Percentiles rank a stretch among this genome's conserved stretches.
Conservation (phyloP, 2,797 vertebrate genomes). For the Tenualosa thibaudeaui region DNA sequence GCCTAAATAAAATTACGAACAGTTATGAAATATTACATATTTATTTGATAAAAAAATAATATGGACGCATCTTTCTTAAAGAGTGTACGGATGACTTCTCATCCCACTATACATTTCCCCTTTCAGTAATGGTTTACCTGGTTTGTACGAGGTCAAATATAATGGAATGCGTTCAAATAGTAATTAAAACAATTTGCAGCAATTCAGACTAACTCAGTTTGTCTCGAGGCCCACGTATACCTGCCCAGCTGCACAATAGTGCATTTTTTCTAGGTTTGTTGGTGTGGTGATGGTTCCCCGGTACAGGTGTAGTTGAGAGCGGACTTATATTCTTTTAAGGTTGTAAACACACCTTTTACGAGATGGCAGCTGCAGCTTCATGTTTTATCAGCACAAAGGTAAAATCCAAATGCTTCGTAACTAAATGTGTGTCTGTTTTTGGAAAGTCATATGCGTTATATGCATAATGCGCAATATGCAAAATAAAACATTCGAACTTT, state of each 20-base stretch:
- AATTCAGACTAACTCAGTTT: background rate
- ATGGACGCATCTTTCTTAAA: background rate
- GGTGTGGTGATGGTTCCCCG: background rate
- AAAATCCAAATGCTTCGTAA: background rate
- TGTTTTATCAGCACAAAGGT: background rate
- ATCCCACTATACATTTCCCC: background rate
- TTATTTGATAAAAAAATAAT: background rate
- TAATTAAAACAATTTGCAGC: background rate
- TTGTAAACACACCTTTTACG: conserved; percentile 15
- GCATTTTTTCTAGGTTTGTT: background rate
- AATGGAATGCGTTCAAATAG: background rate
- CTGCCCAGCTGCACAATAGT: background rate
- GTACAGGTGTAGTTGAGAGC: conserved; percentile 11
- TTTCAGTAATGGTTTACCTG: background rate
- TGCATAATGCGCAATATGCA: background rate
- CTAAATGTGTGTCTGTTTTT: background rate
- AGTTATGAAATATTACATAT: background rate
- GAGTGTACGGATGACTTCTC: background rate
- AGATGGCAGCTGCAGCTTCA: background rate
- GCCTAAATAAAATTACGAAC: background rate
- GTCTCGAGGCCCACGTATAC: background rate
- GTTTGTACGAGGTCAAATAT: background rate
- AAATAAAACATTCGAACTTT: background rate
- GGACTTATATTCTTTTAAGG: conserved; percentile 12
- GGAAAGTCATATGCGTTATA: background rate